Base-by-base conservation (phyloP, 2,888 invertebrate genomes). In the Heliconius hortense region DNA sequence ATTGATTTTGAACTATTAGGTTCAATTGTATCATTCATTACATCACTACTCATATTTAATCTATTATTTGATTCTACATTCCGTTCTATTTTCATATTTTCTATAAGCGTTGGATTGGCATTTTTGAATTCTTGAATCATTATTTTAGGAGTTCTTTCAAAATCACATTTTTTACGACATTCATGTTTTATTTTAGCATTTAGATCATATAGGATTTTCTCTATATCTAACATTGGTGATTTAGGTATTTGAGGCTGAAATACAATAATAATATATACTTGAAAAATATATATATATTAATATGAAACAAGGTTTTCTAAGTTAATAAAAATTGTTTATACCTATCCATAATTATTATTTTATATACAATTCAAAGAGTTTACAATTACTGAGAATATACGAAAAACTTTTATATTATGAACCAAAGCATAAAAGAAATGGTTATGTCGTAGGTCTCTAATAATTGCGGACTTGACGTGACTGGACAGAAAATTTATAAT, bases 101-200 rank as follows among this genome's bases (percentile, higher is more conserved):
- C 83, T 0, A 92, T 76, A 15, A 93, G 71, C 62, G 83, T 75
- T 4, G 85, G 86, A 80, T 94, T 82, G 1, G 87, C 82, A 56
- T 77, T 80, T 86, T 88, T 93, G 62, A 94, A 94, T 76, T 86
- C 84, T 39, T 81, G 80, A 35, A 94, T 39, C 3, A 90, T 82
- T 69, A 81, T 77, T 73, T 83, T 84, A 8, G 84, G 79, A 21
- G 69, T 74, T 18, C 83, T 85, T 48, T 86, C 82, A 3, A 82
- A 75, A 21, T 86, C 81, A 15, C 78, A 77, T 13, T 85, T 81
- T 80, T 85, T 89, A 77, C 91, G 85, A 24, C 76, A 82, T 82
- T 88, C 88, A 75, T 88, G 81, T 80, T 82, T 85, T 70, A 94
- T 80, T 56, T 89, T 86, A 66, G 91, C 88, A 78, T 91, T 88